These are phyloP conservation scores for Penaeus vannamei DNA, from an alignment of 1,140 invertebrate genomes.

Conservation along the genomic window DNA sequence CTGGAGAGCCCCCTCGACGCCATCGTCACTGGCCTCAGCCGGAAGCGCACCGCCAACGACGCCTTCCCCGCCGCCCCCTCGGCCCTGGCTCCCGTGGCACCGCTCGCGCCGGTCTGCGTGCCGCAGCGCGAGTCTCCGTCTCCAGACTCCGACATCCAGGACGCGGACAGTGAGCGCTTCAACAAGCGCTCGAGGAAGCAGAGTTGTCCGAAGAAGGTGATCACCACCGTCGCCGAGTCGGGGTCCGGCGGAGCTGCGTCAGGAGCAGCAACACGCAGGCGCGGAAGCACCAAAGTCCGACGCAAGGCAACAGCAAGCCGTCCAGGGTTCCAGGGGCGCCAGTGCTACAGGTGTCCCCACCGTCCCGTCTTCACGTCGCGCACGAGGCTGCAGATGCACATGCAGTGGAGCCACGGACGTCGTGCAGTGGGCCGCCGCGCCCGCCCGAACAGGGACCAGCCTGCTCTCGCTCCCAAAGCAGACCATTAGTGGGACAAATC, in stretches of 20 bases:
- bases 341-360: conserved; percentile 61
- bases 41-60: conserved; percentile 55
- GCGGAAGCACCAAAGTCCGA: conserved; percentile 2
- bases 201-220: conserved; percentile 73
- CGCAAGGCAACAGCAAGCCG: conserved; percentile 43
- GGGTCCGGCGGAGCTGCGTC: conserved; percentile 22
- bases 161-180: conserved; percentile 62
- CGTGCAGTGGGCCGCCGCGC: conserved; percentile 5
- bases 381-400: conserved; percentile 61
- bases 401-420: conserved; percentile 50
- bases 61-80: conserved; percentile 18
- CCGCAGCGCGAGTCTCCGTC: conserved; percentile 44
- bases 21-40: conserved; percentile 55
- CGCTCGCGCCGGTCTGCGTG: conserved; percentile 21
- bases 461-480: background rate
- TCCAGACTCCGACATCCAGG: conserved; percentile 64
- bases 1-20: conserved; percentile 61
- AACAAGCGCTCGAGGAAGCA: conserved; percentile 73
- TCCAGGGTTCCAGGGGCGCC: conserved; percentile 53
- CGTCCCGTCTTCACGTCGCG: conserved; percentile 63
- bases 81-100: conserved; percentile 16
- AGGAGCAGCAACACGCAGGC: conserved; percentile 23
- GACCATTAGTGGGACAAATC: conserved; percentile 21
- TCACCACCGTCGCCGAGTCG: conserved; percentile 69
- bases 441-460: conserved; percentile 18